phyloP scores from a whole-genome alignment of 2,888 invertebrate genomes.

The Hyposoter dolosus region DNA sequence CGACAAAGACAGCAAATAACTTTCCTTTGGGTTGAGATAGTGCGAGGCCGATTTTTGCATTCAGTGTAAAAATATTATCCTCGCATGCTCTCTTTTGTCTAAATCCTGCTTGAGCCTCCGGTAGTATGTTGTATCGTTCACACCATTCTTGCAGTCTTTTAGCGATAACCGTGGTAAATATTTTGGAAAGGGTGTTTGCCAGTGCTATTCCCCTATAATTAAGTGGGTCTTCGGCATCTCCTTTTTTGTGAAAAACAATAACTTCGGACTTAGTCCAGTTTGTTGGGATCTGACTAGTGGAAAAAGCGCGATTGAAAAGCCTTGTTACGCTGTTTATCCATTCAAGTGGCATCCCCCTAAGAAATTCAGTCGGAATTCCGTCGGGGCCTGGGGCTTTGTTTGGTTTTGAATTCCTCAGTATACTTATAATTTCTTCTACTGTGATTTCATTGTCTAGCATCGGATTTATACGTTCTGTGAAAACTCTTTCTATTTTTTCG shows the following conservation, averaged over 20 bases:
- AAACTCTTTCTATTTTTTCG: neutral
- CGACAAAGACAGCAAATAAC: conserved; percentile 34
- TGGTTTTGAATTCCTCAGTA: neutral
- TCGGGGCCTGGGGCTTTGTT: conserved; percentile 42
- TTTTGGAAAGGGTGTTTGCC: conserved; percentile 20
- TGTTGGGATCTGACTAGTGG: neutral
- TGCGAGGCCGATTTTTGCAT: conserved; percentile 12
- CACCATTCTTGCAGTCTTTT: conserved; percentile 7
- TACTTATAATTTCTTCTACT: neutral
- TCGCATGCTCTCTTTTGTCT: neutral
- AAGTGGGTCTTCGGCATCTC: conserved; percentile 19
- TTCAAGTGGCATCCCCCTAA: conserved; percentile 1
- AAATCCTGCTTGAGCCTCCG: conserved; percentile 43
- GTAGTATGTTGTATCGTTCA: conserved; percentile 18
- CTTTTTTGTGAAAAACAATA: conserved; percentile 29
- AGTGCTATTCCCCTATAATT: conserved; percentile 36
- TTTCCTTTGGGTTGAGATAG: conserved; percentile 29
- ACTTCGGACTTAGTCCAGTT: conserved; percentile 26
- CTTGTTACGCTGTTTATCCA: neutral
- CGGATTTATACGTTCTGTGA: neutral
- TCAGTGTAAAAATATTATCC: conserved; percentile 19
- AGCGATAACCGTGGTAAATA: conserved; percentile 10
- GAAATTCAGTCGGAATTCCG: conserved; percentile 5
- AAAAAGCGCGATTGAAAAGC: neutral
- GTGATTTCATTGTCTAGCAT: conserved; percentile 25